These are phyloP conservation scores for Sander lucioperca DNA, from an alignment of 2,113 vertebrate species.

Conservation along the genomic window DNA sequence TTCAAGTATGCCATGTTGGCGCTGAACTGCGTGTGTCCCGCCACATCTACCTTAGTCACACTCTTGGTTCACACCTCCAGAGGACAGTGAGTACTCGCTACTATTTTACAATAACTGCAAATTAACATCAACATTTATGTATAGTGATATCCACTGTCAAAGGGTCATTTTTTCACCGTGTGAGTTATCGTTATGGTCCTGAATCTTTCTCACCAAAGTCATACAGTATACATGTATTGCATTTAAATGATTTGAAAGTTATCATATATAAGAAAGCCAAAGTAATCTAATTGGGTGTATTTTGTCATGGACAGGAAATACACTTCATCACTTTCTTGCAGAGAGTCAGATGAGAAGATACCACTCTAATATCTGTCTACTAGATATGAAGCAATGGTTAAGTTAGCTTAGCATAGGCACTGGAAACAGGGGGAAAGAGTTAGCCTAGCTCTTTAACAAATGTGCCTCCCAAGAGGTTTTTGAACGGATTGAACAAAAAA, in stretches of 20 bases:
- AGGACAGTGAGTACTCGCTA: conserved; percentile 93
- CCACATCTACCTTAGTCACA: conserved; percentile 97
- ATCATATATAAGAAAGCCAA: background rate
- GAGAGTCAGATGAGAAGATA: background rate
- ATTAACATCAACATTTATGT: background rate
- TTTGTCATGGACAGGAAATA: background rate
- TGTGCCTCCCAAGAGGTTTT: background rate
- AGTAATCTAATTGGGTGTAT: background rate
- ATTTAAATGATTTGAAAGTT: background rate
- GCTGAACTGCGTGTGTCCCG: conserved; percentile 98
- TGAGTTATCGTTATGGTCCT: background rate
- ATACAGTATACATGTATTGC: background rate
- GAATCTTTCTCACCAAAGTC: background rate
- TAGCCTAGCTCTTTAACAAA: background rate
- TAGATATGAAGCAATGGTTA: background rate
- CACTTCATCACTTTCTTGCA: background rate
- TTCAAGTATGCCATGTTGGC: conserved; percentile 99
- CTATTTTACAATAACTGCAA: background rate
- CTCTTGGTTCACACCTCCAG: conserved; percentile 97
- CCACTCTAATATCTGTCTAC: background rate
- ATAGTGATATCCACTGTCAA: background rate
- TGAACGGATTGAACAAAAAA: background rate
- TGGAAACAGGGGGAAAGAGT: background rate
- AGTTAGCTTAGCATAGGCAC: background rate
- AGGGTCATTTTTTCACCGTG: background rate